Base-by-base conservation (phyloP, 1,140 invertebrate genomes). In the Trinorchestia longiramus region DNA sequence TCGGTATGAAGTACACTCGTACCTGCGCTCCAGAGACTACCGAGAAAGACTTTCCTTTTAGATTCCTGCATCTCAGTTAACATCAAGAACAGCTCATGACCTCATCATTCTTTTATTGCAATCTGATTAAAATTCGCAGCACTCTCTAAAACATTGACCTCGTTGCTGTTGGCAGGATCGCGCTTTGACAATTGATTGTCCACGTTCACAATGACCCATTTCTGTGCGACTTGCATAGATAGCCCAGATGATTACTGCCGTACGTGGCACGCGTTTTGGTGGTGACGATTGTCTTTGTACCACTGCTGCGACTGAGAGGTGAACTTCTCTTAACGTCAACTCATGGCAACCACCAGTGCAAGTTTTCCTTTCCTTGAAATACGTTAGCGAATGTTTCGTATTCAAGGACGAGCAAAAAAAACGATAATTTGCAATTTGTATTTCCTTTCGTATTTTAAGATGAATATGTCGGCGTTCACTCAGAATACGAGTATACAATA, bases 61-160 rank as follows among this genome's bases (percentile, higher is more conserved):
- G 15, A 94, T 94, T 94, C 92, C 92, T 47, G 43, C 36, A 45
- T 47, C 43, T 43, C 43, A 28, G 44, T 94, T 42, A 94, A 94
- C 92, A 19, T 94, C 92, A 94, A 28, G 40, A 17, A 36, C 92
- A 45, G 43, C 44, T 28, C 44, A 47, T 94, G 44, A 94, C 92
- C 92, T 94, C 43, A 94, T 94, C 92, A 45, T 94, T 94, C 92
- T n/a, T 43, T 44, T 40, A n/a, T 40, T 43, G 92, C 43, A 43
- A 94, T 94, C 92, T 45, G 92, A 94, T 45, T 94, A 94, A 94
- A 94, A 94, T 94, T 94, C 92, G 43, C 19, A 43, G 92, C 92
- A 36, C 43, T 94, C 44, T 94, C 92, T 45, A 94, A 94, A 94
- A 94, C 92, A 94, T 94, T 94, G 92, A 94, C 92, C 92, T 94